Evolutionary conservation across 2,888 invertebrate species (phyloP).

Genomic region (Tinea trinotella): DNA sequence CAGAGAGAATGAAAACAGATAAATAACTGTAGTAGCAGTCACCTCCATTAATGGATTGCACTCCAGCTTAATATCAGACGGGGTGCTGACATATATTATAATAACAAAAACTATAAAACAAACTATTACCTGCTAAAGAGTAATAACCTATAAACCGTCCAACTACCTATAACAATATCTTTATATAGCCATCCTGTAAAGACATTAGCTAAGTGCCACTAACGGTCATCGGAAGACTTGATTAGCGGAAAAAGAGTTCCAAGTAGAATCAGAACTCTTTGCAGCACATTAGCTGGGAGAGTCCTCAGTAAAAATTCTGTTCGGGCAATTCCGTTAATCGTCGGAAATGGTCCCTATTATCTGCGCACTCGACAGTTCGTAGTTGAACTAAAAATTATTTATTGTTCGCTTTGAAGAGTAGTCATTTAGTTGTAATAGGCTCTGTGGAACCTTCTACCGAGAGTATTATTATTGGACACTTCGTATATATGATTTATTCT

Average conservation of each 20-base stretch:
- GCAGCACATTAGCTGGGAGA: constrained; percentile 15
- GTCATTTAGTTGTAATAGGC: background rate
- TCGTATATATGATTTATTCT: too few species aligned
- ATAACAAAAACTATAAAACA: too few species aligned
- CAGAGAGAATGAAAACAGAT: too few species aligned
- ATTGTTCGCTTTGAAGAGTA: constrained; percentile 48
- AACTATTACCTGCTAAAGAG: too few species aligned
- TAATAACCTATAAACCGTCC: too few species aligned
- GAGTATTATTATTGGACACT: background rate
- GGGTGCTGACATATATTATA: too few species aligned
- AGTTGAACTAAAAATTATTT: constrained; percentile 60
- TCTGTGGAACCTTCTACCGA: background rate
- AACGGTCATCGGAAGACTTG: constrained; percentile 11
- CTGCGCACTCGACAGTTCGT: constrained; percentile 49
- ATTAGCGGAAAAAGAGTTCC: constrained; percentile 8
- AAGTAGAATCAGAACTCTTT: constrained; percentile 8
- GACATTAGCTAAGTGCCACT: background rate
- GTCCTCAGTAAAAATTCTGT: constrained; percentile 26
- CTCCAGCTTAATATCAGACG: too few species aligned
- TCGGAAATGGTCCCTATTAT: constrained; percentile 70
- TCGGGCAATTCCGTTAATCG: constrained; percentile 54
- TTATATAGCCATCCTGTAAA: background rate
- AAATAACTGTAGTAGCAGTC: too few species aligned
- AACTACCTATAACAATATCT: too few species aligned
- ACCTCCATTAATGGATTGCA: too few species aligned